These are phyloP conservation scores for Arctopsyche grandis DNA, from an alignment of 1,140 invertebrate species.

Conservation along the genomic window DNA sequence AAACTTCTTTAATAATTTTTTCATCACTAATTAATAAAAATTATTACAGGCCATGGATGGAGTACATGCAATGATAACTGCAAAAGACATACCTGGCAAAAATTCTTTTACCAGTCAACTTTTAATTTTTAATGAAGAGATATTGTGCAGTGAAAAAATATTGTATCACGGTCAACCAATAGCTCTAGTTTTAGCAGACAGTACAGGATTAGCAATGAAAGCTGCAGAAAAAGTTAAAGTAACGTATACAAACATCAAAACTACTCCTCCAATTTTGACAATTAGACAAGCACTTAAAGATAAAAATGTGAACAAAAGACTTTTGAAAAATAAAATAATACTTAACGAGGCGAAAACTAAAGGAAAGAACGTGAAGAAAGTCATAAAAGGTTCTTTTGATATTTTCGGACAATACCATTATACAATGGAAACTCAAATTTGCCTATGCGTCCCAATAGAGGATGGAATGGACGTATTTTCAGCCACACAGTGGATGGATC, in stretches of 20 bases:
- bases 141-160: slow-evolving; percentile 66
- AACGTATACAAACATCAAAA: slow-evolving; percentile 66
- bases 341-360: slow-evolving; percentile 55
- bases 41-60: slow-evolving; percentile 69
- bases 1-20: neutral
- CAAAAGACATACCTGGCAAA: slow-evolving; percentile 79
- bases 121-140: slow-evolving; percentile 61
- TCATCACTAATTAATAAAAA: neutral
- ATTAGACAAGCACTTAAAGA: slow-evolving; percentile 70
- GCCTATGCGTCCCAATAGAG: slow-evolving; percentile 69
- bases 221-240: slow-evolving; percentile 75
- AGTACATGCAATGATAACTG: slow-evolving; percentile 76
- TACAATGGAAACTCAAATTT: slow-evolving; percentile 76
- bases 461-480: slow-evolving; percentile 70
- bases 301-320: slow-evolving; percentile 60
- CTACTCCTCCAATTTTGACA: slow-evolving; percentile 64
- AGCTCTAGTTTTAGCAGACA: slow-evolving; percentile 76
- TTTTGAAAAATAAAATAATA: slow-evolving; percentile 37
- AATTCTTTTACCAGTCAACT: slow-evolving; percentile 66
- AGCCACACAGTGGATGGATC: slow-evolving; percentile 76
- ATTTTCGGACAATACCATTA: slow-evolving; percentile 71
- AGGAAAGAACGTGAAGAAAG: slow-evolving; percentile 62
- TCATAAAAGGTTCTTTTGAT: slow-evolving; percentile 66
- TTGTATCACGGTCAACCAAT: slow-evolving; percentile 77
- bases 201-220: slow-evolving; percentile 68